A percentile compares a stretch with the other conserved stretches of the same genome.
phyloP scores from a whole-genome alignment of 2,797 vertebrate species.

The Xenentodon cancila region DNA sequence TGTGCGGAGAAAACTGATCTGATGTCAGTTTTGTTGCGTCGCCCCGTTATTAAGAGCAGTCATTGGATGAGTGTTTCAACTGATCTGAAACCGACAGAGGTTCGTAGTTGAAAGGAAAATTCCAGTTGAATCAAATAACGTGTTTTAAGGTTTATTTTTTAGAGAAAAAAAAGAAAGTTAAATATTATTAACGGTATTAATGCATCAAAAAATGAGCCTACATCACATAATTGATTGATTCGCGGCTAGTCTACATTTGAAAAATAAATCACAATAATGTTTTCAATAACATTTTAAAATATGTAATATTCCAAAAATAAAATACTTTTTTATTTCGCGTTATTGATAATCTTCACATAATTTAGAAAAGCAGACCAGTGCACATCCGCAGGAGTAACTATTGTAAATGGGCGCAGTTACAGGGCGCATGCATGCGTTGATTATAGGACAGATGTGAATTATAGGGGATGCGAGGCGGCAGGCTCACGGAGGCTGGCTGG shows the following conservation, averaged over 20 bases:
- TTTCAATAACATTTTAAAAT: not conserved
- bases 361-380: not conserved
- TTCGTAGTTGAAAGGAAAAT: not conserved
- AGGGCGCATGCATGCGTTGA: slow-evolving; percentile 44
- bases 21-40: slow-evolving; percentile 23
- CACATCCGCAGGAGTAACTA: not conserved
- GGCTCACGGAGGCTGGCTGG: slow-evolving; percentile 36
- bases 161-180: not conserved
- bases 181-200: not conserved
- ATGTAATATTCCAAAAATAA: not conserved
- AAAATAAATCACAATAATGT: not conserved
- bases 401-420: slow-evolving; percentile 12
- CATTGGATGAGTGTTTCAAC: not conserved
- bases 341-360: not conserved
- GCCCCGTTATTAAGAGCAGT: fast-evolving
- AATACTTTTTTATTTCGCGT: too few species aligned
- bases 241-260: too few species aligned
- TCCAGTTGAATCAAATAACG: not conserved
- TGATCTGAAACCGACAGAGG: slow-evolving; percentile 23
- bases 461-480: slow-evolving; percentile 47
- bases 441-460: slow-evolving; percentile 63
- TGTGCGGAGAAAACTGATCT: slow-evolving; percentile 35
- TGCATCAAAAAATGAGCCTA: too few species aligned
- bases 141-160: not conserved
- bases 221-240: too few species aligned